Conservation (phyloP, 2,797 vertebrate species). For the Peromyscus attwateri region DNA sequence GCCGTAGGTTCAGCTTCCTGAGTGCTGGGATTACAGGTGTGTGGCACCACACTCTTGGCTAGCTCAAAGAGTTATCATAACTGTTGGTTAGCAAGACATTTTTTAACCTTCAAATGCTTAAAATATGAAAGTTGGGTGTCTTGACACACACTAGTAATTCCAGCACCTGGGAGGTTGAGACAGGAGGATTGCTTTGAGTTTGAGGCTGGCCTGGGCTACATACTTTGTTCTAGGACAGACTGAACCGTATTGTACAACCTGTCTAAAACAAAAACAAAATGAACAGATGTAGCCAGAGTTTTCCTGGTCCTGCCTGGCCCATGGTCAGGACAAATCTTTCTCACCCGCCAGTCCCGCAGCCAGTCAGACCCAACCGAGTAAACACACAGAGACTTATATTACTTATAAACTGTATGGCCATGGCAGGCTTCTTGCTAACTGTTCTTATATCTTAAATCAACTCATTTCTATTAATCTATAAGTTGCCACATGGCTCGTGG, state of each 20-base stretch:
- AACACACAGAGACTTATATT: no score
- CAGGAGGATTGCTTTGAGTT: neutral
- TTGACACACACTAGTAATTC: neutral
- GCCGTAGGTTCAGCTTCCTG: neutral
- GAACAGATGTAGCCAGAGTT: neutral
- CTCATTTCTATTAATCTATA: no score
- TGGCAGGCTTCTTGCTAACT: no score
- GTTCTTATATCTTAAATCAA: no score
- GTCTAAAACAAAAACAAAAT: neutral
- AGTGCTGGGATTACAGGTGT: conserved; percentile 2
- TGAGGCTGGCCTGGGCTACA: neutral
- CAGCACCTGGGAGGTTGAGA: neutral
- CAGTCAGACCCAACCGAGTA: no score
- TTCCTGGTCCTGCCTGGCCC: no score
- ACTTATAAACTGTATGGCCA: no score
- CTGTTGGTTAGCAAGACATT: conserved; percentile 30
- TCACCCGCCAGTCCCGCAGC: no score
- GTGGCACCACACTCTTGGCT: neutral
- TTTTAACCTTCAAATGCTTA: conserved; percentile 40
- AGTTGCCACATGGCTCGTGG: no score
- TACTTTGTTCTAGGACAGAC: neutral
- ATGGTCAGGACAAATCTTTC: no score
- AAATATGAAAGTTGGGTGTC: neutral
- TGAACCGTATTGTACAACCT: neutral
- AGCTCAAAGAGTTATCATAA: neutral